phyloP scores from a whole-genome alignment of 2,113 vertebrate species.

The Merops nubicus region DNA sequence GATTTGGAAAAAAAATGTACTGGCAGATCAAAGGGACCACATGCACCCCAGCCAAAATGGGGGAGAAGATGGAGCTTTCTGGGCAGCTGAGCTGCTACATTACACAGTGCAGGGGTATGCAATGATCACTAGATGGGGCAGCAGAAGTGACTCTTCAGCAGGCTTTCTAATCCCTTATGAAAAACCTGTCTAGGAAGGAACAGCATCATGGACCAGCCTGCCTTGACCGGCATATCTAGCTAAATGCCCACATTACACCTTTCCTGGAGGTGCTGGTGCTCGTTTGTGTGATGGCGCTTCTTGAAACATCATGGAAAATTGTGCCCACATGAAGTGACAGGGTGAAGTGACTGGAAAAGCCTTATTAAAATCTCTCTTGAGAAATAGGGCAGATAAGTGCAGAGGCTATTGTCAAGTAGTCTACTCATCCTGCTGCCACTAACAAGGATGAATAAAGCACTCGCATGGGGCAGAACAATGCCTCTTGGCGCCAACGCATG shows the following conservation, averaged over 20 bases:
- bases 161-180: not conserved
- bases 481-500: slow-evolving; percentile 10
- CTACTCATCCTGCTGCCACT: slow-evolving; percentile 10
- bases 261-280: not conserved
- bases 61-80: not conserved
- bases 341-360: slow-evolving; percentile 13
- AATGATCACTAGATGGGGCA: not conserved
- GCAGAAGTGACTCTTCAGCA: not conserved
- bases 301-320: not conserved
- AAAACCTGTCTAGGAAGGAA: not conserved
- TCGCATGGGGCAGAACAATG: not conserved
- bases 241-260: not conserved
- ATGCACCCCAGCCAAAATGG: not conserved
- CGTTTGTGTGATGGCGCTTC: not conserved
- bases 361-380: slow-evolving; percentile 25
- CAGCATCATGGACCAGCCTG: not conserved
- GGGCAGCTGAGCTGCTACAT: not conserved
- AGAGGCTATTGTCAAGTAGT: slow-evolving; percentile 59
- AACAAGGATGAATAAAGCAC: slow-evolving; percentile 51
- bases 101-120: not conserved
- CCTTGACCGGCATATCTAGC: not conserved
- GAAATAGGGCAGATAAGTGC: slow-evolving; percentile 53
- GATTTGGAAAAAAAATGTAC: not conserved
- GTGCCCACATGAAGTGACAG: not conserved
- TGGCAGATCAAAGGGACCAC: not conserved